Evolutionary conservation across 2,797 vertebrate genomes (phyloP).

Genomic region (Artibeus jamaicensis): DNA sequence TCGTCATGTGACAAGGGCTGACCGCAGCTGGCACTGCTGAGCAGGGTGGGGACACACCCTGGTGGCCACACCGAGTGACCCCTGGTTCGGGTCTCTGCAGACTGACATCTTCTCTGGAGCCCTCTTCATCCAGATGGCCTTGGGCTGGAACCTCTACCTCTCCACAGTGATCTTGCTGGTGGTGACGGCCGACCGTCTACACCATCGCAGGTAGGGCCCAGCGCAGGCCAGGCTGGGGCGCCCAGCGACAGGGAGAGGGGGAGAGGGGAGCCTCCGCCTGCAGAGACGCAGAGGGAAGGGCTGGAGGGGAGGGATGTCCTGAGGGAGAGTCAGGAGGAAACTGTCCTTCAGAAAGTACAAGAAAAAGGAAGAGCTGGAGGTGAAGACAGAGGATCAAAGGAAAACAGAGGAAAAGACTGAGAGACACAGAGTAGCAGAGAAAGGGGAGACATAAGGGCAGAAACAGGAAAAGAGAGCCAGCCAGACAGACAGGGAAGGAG

Average conservation of each 20-base stretch:
- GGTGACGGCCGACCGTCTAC: conserved; percentile 93
- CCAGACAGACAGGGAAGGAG: background rate
- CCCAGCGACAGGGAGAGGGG: background rate
- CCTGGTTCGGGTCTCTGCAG: conserved; percentile 77
- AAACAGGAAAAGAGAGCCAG: background rate
- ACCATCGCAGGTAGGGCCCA: conserved; percentile 90
- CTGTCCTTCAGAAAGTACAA: background rate
- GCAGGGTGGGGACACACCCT: background rate
- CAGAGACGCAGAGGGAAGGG: background rate
- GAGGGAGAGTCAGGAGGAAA: background rate
- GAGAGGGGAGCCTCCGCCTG: background rate
- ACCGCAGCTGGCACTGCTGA: background rate
- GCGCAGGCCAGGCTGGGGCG: rapidly evolving
- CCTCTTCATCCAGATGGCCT: conserved; percentile 90
- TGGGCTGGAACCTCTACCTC: conserved; percentile 96
- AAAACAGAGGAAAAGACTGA: background rate
- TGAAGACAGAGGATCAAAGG: background rate
- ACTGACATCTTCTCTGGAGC: conserved; percentile 95
- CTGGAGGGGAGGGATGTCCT: background rate
- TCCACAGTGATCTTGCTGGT: conserved; percentile 90
- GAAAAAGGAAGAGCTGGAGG: background rate
- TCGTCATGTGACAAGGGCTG: background rate
- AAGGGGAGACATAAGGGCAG: too few species aligned
- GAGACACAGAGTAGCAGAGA: background rate
- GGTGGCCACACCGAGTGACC: background rate